Base-by-base conservation (phyloP, 2,113 vertebrate species). In the Eurypyga helias region DNA sequence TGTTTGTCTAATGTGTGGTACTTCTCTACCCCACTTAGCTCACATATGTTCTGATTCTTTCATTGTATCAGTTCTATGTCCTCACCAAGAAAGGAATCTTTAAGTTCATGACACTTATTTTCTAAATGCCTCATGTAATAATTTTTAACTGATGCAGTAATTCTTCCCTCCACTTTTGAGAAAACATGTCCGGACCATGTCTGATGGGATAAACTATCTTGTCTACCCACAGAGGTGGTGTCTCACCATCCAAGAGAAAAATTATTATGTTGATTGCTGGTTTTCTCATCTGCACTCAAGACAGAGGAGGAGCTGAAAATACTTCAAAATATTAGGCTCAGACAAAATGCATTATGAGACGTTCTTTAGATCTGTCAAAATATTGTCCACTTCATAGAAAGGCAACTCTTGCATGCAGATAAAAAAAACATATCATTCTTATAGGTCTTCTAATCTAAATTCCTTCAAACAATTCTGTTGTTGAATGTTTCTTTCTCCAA, bases 31-130 rank as follows among this genome's bases (percentile, higher is more conserved):
- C 9, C 14, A 72, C 38, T 38, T 89, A 64, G 23, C 25, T 70
- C 77, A 62, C 38, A 60, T 65, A 26, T 19, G 24, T n/a, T 82
- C n/a, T 69, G 57, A 84, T 83, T n/a, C 34, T 91, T 92, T 84
- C 25, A 61, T 71, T 87, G 17, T 61, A 76, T 64, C 19, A 28
- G 21, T 57, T 87, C 48, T 61, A 21, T 41, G 89, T 55, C 17
- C 34, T 95, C 51, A 91, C 34, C 29, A 87, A 43, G 34, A 75
- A 89, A 82, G 13, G 48, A 75, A 75, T 58, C 34, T 75, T 0
- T 48, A 70, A 82, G 48, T 57, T 91, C 57, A 55, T n/a, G 12
- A 45, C 1, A 15, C 16, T 64, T 75, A 24, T 70, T 90, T 96
- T 93, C 33, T 81, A 67, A 83, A 60, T 41, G 26, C 5, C 28